Evolutionary conservation across 1,140 invertebrate genomes (phyloP), one percentile per base, ranked within the genome.

Genomic region (Leptopilina clavipes): DNA sequence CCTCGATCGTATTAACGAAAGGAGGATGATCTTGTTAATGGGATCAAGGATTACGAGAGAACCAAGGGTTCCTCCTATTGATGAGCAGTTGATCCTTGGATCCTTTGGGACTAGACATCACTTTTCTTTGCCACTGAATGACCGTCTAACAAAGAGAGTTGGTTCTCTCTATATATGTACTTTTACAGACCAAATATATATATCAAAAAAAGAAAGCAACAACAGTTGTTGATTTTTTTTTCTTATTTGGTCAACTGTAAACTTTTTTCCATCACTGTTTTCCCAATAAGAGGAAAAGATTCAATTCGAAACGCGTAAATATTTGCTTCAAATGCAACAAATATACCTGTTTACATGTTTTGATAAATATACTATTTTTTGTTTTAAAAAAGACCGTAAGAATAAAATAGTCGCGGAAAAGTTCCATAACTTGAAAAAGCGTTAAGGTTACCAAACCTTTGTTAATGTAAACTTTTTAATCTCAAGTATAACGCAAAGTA

Each of bases 391-490:
- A n/a, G n/a, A n/a, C n/a, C n/a, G n/a, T n/a, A n/a, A n/a, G n/a
- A n/a, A n/a, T n/a, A n/a, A n/a, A n/a, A n/a, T n/a, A n/a, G n/a
- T n/a, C n/a, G n/a, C n/a, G n/a, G n/a, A n/a, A n/a, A n/a, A n/a
- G 45, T 14, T 48, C n/a, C n/a, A 48, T 48, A 48, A 48, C 12
- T 14, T 14, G 45, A 52, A 52, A 52, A 17, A n/a, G 48, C 48
- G 48, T n/a, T 52, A 11, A 43, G n/a, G 17, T 71, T 2, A 37
- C 22, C 9, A 75, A n/a, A 10, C 40, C n/a, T 52, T 80, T 17
- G 54, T 76, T 78, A 78, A 79, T 43, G 71, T 37, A 76, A 79
- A 80, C 18, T 78, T 81, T 81, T 77, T 79, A 76, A 82, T 79
- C 31, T 79, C 25, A 14, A n/a, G 73, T 73, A 75, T 79, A 74